phyloP scores from a whole-genome alignment of 2,888 invertebrate species.

The Aphidoletes aphidimyza region DNA sequence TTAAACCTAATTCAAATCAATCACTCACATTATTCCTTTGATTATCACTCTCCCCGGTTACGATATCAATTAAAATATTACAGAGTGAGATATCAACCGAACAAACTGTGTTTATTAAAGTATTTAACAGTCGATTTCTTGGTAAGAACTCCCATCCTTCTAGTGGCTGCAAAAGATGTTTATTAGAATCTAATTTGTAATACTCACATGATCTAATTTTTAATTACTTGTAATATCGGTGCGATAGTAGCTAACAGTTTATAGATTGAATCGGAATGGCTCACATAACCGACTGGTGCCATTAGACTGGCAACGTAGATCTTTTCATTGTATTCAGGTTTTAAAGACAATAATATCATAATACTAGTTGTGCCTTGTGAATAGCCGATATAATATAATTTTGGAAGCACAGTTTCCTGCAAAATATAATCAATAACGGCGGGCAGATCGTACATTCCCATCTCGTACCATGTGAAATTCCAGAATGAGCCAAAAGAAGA shows the following conservation, averaged over 20 bases:
- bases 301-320: slow-evolving; percentile 67
- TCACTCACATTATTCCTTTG: slow-evolving; percentile 5
- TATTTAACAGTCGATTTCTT: neutral
- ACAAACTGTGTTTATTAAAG: neutral
- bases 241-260: neutral
- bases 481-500: slow-evolving; percentile 58
- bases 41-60: neutral
- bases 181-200: too few relatives aligned
- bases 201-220: neutral
- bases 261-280: slow-evolving; percentile 57
- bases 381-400: slow-evolving; percentile 73
- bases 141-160: neutral
- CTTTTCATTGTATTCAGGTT: slow-evolving; percentile 67
- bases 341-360: slow-evolving; percentile 66
- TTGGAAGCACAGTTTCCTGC: slow-evolving; percentile 67
- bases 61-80: neutral
- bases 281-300: slow-evolving; percentile 76
- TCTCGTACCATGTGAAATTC: slow-evolving; percentile 71
- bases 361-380: slow-evolving; percentile 70
- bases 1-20: neutral
- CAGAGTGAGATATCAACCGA: neutral
- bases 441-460: slow-evolving; percentile 70
- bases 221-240: neutral
- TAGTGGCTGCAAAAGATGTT: neutral
- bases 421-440: slow-evolving; percentile 72